Evolutionary conservation across 2,888 invertebrate genomes (phyloP), one percentile per base, ranked within the genome.

Genomic region (Ariolimax columbianus): DNA sequence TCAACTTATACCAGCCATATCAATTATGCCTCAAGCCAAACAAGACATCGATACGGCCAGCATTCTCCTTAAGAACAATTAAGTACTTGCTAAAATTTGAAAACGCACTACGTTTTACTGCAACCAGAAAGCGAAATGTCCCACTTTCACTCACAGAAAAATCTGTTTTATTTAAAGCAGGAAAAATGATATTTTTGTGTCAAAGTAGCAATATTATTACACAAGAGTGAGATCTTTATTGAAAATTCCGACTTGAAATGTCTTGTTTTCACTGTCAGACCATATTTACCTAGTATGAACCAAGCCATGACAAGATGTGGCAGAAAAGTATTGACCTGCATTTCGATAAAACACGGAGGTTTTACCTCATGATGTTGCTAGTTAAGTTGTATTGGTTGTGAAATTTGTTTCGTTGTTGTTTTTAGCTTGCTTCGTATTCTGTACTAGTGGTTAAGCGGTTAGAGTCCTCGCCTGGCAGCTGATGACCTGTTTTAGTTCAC

Each of bases 1-100:
- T 72, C 40, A 72, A 40, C 72, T 72, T 72, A 70, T 72, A 38
- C 23, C 72, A 38, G 72, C 9, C 72, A 72, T 72, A 72, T 72
- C 72, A 72, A 72, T 72, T 72, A 72, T 72, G 72, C 40, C 23
- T 38, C 38, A 26, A 23, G 40, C 38, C 23, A 72, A 40, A 26
- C 19, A 40, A 72, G 72, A 72, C 72, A 72, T 72, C 72, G 72
- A 72, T 72, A 72, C 30, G 40, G 72, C 3, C 72, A 17, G 40
- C 72, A 26, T 40, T 23, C 72, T 72, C 70, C 14, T 40, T 26
- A 30, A 7, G 40, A 72, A 72, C 72, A 72, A 72, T 72, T 72
- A 72, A 72, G 26, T 40, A 7, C 38, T 3, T 26, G 19, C 17
- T 23, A 4, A 38, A 40, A 23, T 0, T 23, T 26, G 23, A 23